phyloP scores from a whole-genome alignment of 2,113 vertebrate genomes.

The Sturnus vulgaris region DNA sequence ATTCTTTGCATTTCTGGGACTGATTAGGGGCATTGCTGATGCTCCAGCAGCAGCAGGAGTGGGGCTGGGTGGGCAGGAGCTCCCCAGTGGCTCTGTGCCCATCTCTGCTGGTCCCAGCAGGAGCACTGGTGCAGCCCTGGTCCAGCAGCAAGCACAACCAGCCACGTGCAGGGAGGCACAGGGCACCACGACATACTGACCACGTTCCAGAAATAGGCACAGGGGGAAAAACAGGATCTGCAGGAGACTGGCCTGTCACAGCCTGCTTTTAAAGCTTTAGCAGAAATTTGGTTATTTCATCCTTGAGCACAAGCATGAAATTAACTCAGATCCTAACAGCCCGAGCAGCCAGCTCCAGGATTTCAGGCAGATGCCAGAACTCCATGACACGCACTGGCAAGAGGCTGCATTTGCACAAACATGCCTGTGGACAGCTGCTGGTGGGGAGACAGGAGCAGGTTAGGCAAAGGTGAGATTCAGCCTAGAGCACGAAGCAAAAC shows the following conservation, averaged over 20 bases:
- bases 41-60: neutral
- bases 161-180: neutral
- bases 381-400: neutral
- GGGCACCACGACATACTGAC: neutral
- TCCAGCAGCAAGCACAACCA: neutral
- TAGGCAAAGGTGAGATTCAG: neutral
- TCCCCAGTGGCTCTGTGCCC: neutral
- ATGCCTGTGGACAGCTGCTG: neutral
- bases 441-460: neutral
- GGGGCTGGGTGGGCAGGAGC: neutral
- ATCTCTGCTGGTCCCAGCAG: neutral
- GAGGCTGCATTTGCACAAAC: neutral
- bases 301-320: constrained; percentile 29
- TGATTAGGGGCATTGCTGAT: neutral
- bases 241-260: neutral
- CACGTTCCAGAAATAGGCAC: fast-evolving
- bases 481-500: neutral
- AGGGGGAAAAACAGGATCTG: neutral
- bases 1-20: neutral
- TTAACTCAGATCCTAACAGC: neutral
- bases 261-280: neutral
- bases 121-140: neutral
- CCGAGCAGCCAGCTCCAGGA: neutral
- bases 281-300: constrained; percentile 4
- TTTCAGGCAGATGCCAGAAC: neutral